Evolutionary conservation across 2,797 vertebrate genomes (phyloP), one percentile per base, ranked within the genome.

Genomic region (Artibeus lituratus): DNA sequence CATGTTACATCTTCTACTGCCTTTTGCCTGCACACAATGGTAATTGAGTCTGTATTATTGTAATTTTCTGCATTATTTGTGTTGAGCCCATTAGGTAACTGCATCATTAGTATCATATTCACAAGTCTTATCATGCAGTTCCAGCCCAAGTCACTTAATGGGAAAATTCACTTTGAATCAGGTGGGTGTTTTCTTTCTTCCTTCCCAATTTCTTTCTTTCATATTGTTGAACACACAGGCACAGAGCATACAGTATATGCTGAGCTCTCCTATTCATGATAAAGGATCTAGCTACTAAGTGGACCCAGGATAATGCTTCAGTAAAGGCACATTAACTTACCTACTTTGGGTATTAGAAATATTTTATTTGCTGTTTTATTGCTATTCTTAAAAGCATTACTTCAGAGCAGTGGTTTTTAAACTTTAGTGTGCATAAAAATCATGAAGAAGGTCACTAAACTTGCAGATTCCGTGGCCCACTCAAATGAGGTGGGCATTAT

Each of bases 1-100:
- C 0, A 1, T 70, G 51, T 51, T 96, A 3, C 29, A 35, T 91
- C 65, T 95, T 87, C 6, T 1, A 77, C 95, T 84, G 87, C 82
- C 74, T 94, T 95, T 93, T 88, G 87, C 82, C 76, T 94, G 82
- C 39, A n/a, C 89, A 74, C 70, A 74, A 47, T 90, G 78, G 92
- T 96, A 96, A 95, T 85, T 91, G 62, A 95, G 65, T 96, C 92
- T 90, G 88, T 70, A 88, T 94, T 97, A 96, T 95, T 97, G 95
- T 97, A 94, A 97, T 97, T 97, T 97, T 97, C 94, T 97, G 96
- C 81, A 90, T 97, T 97, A 96, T 97, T 98, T 98, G 94, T 98
- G 95, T 91, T 0, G 29, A 96, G 70, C 24, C 81, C 90, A 96
- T 97, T 97, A 97, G 90, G 81, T 39, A 92, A 92, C 74, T 90